phyloP scores from a whole-genome alignment of 2,113 vertebrate genomes.

The Cariama cristata region DNA sequence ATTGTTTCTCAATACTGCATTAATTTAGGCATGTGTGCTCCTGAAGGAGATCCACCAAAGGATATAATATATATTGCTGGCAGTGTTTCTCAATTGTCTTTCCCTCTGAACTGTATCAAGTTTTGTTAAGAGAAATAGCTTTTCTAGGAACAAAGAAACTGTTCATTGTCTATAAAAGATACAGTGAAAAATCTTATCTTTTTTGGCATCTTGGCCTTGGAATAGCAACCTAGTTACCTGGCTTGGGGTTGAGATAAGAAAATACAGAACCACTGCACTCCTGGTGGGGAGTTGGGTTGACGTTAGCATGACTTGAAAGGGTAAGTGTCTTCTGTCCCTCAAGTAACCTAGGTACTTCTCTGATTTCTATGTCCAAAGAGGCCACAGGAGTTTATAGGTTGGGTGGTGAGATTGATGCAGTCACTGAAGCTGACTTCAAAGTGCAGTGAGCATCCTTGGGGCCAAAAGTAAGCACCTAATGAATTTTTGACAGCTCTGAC shows the following conservation, averaged over 20 bases:
- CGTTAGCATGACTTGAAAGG: neutral
- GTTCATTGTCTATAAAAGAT: neutral
- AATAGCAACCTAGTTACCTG: neutral
- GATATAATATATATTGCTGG: neutral
- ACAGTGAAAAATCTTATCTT: neutral
- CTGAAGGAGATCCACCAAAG: neutral
- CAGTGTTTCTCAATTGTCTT: neutral
- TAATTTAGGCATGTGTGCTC: neutral
- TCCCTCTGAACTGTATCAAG: neutral
- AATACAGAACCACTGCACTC: neutral
- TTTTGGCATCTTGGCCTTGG: neutral
- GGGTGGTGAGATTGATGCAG: neutral
- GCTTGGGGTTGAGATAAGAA: neutral
- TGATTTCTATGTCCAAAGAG: neutral
- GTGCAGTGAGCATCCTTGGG: neutral
- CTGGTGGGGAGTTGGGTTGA: neutral
- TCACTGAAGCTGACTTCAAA: neutral
- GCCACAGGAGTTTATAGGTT: neutral
- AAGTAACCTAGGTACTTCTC: neutral
- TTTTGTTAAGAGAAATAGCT: neutral
- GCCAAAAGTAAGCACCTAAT: neutral
- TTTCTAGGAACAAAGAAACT: neutral
- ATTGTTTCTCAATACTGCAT: neutral
- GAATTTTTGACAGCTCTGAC: neutral
- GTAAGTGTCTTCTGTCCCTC: neutral